Percentiles rank a stretch among this genome's conserved stretches.
Evolutionary conservation across 2,113 vertebrate genomes (phyloP).

Genomic region (Orthonyx spaldingii): DNA sequence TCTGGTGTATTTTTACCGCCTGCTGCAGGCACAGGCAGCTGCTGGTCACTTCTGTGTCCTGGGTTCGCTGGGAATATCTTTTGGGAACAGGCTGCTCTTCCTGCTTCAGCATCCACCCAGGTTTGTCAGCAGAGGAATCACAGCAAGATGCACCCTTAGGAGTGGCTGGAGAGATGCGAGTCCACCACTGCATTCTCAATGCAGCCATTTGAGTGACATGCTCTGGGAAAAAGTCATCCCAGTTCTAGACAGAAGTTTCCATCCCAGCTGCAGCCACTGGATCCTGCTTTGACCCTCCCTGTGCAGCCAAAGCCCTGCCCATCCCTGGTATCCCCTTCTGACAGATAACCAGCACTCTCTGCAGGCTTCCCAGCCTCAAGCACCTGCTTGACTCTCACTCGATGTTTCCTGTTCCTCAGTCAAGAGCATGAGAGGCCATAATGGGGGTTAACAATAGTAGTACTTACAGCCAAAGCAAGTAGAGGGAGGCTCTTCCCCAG

Average conservation of each 20-base stretch:
- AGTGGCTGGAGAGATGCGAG: background rate
- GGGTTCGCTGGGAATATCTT: background rate
- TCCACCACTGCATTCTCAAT: background rate
- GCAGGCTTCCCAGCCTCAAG: background rate
- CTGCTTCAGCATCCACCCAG: background rate
- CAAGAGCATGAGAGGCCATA: background rate
- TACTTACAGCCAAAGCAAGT: background rate
- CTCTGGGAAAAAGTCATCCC: background rate
- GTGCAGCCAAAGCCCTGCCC: background rate
- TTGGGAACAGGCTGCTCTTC: background rate
- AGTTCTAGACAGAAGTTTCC: background rate
- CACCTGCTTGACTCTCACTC: background rate
- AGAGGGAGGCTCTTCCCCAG: background rate
- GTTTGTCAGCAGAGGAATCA: background rate
- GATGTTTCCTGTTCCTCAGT: background rate
- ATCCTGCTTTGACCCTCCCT: background rate
- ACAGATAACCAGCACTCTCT: background rate
- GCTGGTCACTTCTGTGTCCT: background rate
- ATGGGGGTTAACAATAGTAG: too few relatives aligned
- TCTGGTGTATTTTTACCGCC: background rate
- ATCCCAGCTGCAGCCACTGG: background rate
- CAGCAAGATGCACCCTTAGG: background rate
- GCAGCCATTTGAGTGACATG: background rate
- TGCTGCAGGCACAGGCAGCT: background rate
- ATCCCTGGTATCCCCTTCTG: background rate